These are phyloP conservation scores for Hydropsyche betteni DNA, from an alignment of 2,888 invertebrate genomes.

Conservation along the genomic window DNA sequence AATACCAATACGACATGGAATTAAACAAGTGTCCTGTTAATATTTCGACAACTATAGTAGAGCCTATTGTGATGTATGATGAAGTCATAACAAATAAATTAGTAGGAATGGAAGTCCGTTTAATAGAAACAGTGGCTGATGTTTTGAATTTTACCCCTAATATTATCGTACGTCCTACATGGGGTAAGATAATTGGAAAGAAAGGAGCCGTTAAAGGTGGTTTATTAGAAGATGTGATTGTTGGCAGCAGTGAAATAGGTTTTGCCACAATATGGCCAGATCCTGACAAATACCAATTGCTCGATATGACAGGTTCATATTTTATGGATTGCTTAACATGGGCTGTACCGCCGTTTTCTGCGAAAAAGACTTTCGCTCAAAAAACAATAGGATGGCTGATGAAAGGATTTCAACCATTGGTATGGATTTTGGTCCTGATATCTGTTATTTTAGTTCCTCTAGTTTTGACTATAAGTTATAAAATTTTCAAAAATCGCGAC, in stretches of 20 bases:
- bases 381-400: conserved; percentile 35
- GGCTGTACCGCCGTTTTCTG: conserved; percentile 37
- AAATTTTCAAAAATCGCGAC: neutral
- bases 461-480: neutral
- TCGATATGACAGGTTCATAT: conserved; percentile 36
- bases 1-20: neutral
- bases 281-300: neutral
- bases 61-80: conserved; percentile 37
- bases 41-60: conserved; percentile 36
- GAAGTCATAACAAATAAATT: neutral
- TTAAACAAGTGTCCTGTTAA: conserved; percentile 39
- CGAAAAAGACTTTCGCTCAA: neutral
- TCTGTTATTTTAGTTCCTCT: neutral
- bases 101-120: conserved; percentile 36
- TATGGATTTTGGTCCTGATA: conserved; percentile 36
- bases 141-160: conserved; percentile 44
- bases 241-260: conserved; percentile 40
- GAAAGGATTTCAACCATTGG: conserved; percentile 31
- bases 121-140: conserved; percentile 18
- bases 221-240: conserved; percentile 31
- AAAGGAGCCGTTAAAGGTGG: conserved; percentile 19
- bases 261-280: conserved; percentile 45
- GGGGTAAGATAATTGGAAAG: conserved; percentile 22
- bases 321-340: conserved; percentile 42
- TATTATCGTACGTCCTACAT: conserved; percentile 20